These are phyloP conservation scores for Orchesella flavescens DNA, from an alignment of 2,888 invertebrate genomes.

Conservation along the genomic window DNA sequence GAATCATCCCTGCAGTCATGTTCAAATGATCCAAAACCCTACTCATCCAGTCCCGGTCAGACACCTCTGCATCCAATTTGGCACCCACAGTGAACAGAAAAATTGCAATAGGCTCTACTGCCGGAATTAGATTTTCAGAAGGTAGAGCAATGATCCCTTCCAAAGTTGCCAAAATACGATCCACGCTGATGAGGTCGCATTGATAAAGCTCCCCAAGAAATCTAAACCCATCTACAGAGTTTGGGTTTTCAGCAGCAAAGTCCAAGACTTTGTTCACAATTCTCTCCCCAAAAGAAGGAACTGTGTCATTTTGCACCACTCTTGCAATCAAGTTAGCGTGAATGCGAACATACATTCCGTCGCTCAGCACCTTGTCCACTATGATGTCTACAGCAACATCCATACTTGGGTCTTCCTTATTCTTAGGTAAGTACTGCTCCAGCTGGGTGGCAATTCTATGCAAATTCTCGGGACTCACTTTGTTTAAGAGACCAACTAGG, in stretches of 20 bases:
- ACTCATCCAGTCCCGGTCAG: conserved; percentile 61
- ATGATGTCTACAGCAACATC: conserved; percentile 65
- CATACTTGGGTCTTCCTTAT: conserved; percentile 55
- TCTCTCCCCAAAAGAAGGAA: conserved; percentile 51
- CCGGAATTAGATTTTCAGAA: conserved; percentile 41
- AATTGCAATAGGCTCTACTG: conserved; percentile 64
- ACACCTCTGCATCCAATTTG: conserved; percentile 52
- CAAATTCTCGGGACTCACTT: conserved; percentile 68
- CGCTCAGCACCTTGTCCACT: conserved; percentile 66
- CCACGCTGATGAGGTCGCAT: conserved; percentile 61
- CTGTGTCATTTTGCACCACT: conserved; percentile 58
- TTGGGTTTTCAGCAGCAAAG: conserved; percentile 50
- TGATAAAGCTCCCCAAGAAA: conserved; percentile 69
- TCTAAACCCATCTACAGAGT: conserved; percentile 63
- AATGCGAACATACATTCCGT: conserved; percentile 66
- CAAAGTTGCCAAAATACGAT: conserved; percentile 52
- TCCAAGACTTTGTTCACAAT: conserved; percentile 55
- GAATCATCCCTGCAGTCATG: conserved; percentile 59
- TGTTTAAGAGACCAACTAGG: conserved; percentile 65
- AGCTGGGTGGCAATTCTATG: conserved; percentile 66
- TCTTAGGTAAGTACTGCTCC: conserved; percentile 59
- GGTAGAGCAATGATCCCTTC: conserved; percentile 44
- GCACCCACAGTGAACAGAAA: conserved; percentile 62
- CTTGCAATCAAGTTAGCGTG: conserved; percentile 63
- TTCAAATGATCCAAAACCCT: conserved; percentile 57